phyloP scores from a whole-genome alignment of 92 coral and sea anemone genomes.

The Phenganax subtilis region DNA sequence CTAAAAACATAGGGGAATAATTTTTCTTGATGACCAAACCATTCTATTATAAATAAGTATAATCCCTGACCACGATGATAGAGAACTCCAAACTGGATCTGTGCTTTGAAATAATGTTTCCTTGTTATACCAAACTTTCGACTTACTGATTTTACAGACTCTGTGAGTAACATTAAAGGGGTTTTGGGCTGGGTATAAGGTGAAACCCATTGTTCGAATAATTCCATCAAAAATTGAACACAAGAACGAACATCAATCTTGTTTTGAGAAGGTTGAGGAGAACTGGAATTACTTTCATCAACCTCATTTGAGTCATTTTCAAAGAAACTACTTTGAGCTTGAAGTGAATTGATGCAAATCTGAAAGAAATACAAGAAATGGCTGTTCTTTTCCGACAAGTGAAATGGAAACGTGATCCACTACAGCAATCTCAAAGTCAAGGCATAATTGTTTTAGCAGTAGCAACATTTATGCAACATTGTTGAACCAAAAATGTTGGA shows the following conservation, averaged over 20 bases:
- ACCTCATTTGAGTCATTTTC: conserved; percentile 75
- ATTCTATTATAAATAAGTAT: neutral
- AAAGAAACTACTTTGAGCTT: conserved; percentile 70
- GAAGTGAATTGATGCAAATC: conserved; percentile 73
- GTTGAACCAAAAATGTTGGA: no score
- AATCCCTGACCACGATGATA: neutral
- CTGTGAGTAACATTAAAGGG: conserved; percentile 84
- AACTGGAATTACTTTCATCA: conserved; percentile 66
- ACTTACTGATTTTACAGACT: conserved; percentile 96
- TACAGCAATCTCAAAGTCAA: no score
- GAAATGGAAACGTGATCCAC: no score
- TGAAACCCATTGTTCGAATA: conserved; percentile 98
- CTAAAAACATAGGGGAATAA: conserved; percentile 41
- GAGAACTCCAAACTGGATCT: neutral
- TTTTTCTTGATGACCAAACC: no score
- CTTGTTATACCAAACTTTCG: neutral
- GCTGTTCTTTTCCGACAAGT: neutral
- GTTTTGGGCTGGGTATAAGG: conserved; percentile 95
- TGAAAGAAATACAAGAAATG: conserved; percentile 27
- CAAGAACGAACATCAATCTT: conserved; percentile 93
- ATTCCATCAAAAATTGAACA: conserved; percentile 88
- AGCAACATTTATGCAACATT: no score
- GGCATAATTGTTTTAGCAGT: no score
- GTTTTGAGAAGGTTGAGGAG: conserved; percentile 76
- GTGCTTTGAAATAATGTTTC: neutral